Evolutionary conservation across 2,113 vertebrate species (phyloP), one percentile per base, ranked within the genome.

Genomic region (Chaenocephalus aceratus): DNA sequence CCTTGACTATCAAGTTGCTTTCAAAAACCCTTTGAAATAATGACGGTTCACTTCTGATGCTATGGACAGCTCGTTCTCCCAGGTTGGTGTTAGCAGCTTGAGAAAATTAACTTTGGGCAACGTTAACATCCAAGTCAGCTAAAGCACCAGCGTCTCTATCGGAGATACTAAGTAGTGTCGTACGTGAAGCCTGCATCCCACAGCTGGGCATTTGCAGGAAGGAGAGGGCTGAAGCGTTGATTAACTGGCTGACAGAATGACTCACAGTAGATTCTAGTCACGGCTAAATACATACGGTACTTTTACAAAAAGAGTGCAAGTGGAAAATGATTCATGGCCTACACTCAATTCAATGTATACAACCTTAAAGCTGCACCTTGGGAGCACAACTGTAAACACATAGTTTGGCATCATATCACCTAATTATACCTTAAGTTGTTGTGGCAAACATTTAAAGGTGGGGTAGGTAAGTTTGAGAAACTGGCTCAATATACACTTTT

Each of bases 91-190:
- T 66, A 60, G 59, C 48, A 79, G 26, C 54, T 56, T 60, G 26
- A 56, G 46, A 77, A 79, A 86, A 84, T 77, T 21, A 53, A 71
- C 79, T 71, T 64, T 48, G 6, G 23, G 44, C 12, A 62, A 70
- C 61, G 59, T 54, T 70, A 64, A 44, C 70, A 57, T 66, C 34
- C 45, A 44, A 44, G 16, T 64, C 21, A n/a, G 44, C 69, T 73
- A 52, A 75, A 80, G 48, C 48, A 34, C 4, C 45, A 10, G 6
- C 4, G 18, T 63, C 16, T 70, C 30, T 18, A 1, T 48, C 53
- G 48, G 36, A 58, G 30, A 69, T 67, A 80, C 23, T 1, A 30
- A 62, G 10, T 65, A 34, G 12, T 18, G 45, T 57, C 68, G 60
- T 58, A 63, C 30, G 18, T 34, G 69, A 46, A 62, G n/a, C 65